Conservation (phyloP, 2,797 vertebrate species). For the Melanotaenia parkinsoni region DNA sequence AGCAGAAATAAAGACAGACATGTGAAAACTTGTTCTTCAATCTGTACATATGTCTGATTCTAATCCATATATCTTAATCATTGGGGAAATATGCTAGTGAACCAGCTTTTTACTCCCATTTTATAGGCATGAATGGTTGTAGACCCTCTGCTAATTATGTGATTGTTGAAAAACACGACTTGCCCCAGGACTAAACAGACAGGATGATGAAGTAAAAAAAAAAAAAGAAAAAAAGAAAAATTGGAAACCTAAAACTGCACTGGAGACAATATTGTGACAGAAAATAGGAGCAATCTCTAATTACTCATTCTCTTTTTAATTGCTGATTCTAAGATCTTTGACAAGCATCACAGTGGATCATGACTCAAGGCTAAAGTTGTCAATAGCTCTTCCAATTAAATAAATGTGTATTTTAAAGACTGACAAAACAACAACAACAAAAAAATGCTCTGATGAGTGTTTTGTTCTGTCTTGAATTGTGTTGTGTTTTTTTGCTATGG, state of each 20-base stretch:
- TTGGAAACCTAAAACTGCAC: neutral
- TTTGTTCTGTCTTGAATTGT: too few relatives aligned
- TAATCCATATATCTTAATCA: neutral
- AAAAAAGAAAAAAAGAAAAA: too few relatives aligned
- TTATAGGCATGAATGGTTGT: neutral
- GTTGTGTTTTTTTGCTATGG: too few relatives aligned
- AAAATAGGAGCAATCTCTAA: neutral
- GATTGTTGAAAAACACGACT: too few relatives aligned
- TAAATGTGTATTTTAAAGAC: neutral
- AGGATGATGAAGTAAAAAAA: neutral
- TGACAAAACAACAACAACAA: neutral
- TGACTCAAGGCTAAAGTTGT: neutral
- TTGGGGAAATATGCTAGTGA: neutral
- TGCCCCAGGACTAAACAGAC: too few relatives aligned
- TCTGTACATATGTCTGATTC: neutral
- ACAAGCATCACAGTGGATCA: neutral
- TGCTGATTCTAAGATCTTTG: neutral
- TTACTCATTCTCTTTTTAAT: neutral
- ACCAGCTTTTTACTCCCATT: neutral
- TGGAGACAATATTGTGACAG: neutral
- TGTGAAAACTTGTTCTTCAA: too few relatives aligned
- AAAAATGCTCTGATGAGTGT: neutral
- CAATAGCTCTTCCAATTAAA: neutral
- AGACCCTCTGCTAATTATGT: neutral
- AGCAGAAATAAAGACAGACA: too few relatives aligned